Evolutionary conservation across 30 jellyfish, hydroid and myxozoan species (phyloP).

Genomic region (Turritopsis dohrnii): DNA sequence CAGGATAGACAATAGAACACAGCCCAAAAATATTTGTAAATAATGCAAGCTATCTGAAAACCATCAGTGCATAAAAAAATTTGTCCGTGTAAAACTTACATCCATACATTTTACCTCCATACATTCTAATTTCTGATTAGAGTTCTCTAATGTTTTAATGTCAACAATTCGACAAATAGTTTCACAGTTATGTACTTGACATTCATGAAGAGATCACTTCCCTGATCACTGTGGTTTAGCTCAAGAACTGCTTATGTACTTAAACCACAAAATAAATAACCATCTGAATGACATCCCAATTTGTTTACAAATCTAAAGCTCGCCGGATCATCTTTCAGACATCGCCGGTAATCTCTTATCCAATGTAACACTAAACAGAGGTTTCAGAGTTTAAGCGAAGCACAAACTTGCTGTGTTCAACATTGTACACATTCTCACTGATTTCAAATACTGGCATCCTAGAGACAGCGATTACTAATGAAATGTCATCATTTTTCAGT

Average conservation of each 20-base stretch:
- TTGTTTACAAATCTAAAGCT: neutral
- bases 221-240: neutral
- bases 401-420: constrained; percentile 66
- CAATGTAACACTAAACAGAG: constrained; percentile 45
- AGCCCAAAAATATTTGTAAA: neutral
- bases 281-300: neutral
- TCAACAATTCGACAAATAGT: too few relatives aligned
- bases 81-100: neutral
- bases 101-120: too few relatives aligned
- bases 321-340: neutral
- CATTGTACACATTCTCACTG: constrained; percentile 63
- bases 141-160: too few relatives aligned
- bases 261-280: neutral
- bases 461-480: constrained; percentile 76
- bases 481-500: constrained; percentile 53
- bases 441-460: constrained; percentile 70
- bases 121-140: too few relatives aligned
- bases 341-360: neutral
- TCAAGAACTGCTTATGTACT: neutral
- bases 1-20: neutral
- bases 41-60: neutral
- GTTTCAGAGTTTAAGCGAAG: constrained; percentile 94
- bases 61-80: neutral
- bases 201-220: neutral
- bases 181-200: neutral